phyloP scores from a whole-genome alignment of 2,888 invertebrate genomes.

The Himalopsyche tibetana region DNA sequence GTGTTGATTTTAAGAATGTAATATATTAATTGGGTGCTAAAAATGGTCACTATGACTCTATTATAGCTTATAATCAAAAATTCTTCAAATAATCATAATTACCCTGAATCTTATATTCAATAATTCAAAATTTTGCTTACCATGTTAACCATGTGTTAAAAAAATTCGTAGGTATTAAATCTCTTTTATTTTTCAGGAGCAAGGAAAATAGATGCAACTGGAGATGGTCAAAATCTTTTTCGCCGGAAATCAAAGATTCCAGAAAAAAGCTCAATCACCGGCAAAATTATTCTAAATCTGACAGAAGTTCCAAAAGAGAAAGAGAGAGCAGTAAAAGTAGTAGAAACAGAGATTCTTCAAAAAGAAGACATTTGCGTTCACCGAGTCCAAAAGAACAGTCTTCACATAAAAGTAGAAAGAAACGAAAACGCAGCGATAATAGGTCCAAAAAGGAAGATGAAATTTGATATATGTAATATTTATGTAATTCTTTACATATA shows the following conservation, averaged over 20 bases:
- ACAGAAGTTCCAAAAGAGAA: slow-evolving; percentile 25
- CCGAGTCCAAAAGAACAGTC: slow-evolving; percentile 32
- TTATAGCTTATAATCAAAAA: too few relatives aligned
- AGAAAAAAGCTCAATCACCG: neutral
- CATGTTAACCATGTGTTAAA: neutral
- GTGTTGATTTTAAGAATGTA: too few relatives aligned
- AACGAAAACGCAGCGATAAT: slow-evolving; percentile 8
- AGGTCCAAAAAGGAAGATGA: slow-evolving; percentile 1
- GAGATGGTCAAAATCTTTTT: slow-evolving; percentile 65
- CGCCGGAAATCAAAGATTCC: slow-evolving; percentile 34
- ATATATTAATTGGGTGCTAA: too few relatives aligned
- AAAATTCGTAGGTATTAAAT: neutral
- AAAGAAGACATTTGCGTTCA: slow-evolving; percentile 31
- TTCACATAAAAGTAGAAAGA: neutral
- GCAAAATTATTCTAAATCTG: neutral
- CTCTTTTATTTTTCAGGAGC: slow-evolving; percentile 54
- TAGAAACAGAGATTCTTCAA: neutral
- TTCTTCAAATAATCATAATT: too few relatives aligned
- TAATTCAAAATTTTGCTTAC: too few relatives aligned
- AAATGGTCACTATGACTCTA: too few relatives aligned
- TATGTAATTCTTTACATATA: too few relatives aligned
- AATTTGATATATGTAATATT: neutral
- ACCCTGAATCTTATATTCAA: too few relatives aligned
- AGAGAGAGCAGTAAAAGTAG: neutral
- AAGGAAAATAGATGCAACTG: slow-evolving; percentile 61